Evolutionary conservation across 2,113 vertebrate genomes (phyloP).

Genomic region (Chloroceryle aenea): DNA sequence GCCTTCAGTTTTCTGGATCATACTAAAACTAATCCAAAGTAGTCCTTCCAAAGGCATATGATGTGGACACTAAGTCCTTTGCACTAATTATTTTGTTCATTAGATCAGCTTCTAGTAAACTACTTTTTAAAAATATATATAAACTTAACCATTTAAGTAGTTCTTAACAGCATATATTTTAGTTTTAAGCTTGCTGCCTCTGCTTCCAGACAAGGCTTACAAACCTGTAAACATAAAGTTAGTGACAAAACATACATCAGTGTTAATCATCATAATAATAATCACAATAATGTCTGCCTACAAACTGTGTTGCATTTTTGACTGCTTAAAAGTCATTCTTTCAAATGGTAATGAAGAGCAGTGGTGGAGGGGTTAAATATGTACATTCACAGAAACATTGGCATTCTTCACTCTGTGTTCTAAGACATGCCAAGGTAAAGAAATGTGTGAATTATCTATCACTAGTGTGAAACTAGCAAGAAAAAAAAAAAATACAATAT

Average conservation of each 20-base stretch:
- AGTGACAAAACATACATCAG: background rate
- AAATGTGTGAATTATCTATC: conserved; percentile 53
- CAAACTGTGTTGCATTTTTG: background rate
- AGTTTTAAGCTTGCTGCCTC: background rate
- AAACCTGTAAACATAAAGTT: background rate
- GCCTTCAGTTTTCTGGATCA: background rate
- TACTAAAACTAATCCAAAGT: background rate
- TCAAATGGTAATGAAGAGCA: background rate
- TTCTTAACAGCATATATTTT: background rate
- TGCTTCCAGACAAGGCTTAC: background rate
- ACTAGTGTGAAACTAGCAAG: conserved; percentile 24
- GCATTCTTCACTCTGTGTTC: background rate
- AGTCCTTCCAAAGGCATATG: background rate
- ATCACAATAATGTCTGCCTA: background rate
- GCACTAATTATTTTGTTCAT: background rate
- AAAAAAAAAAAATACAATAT: conserved; percentile 6
- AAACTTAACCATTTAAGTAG: background rate
- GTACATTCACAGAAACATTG: background rate
- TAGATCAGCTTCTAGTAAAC: background rate
- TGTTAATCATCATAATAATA: background rate
- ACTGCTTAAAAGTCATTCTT: background rate
- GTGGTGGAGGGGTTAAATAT: conserved; percentile 18
- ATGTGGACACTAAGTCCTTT: background rate
- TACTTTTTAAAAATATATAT: background rate
- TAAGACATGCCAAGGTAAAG: conserved; percentile 35